Base-by-base conservation (phyloP, 2,888 invertebrate species). In the Drosophila planitibia region DNA sequence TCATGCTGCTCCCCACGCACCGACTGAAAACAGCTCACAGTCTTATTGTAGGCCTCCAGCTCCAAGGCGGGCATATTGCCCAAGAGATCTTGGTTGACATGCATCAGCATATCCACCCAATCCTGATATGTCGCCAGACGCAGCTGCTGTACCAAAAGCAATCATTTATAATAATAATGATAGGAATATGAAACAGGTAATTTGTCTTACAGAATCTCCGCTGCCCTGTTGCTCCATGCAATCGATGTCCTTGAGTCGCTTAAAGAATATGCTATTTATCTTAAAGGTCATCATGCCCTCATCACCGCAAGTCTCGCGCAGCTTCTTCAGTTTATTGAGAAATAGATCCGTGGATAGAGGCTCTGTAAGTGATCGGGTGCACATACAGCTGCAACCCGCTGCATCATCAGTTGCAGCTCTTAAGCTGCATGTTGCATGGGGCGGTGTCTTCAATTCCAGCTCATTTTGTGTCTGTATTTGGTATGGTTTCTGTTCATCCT, bases 21-120 rank as follows among this genome's bases (percentile, higher is more conserved):
- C 52, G 86, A 90, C 16, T 83, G 82, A 57, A 91, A 87, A 47
- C 96, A 91, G 69, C 94, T 88, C 57, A 94, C 93, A 5, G 96
- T 95, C 79, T 95, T 94, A 60, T 93, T 93, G 30, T 94, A 94
- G 1, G 95, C 95, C 87, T 96, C 95, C 62, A 92, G 90, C 88
- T 96, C 96, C 74, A 96, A 90, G 74, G 95, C 95, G 70, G 95
- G 94, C 44, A 96, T 95, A n/a, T 95, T 95, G 65, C 93, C 93
- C 16, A 96, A 94, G 55, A 96, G 91, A 91, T 95, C 94, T 61
- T 94, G 93, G 90, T 96, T 96, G 79, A 96, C 95, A 59, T 95
- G 94, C 2, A 94, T 94, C 67, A 96, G 92, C 89, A 95, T 94
- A 55, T 94, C 93, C n/a, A 96, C 94, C 96, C 96, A 96, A 82